Evolutionary conservation across 2,888 invertebrate genomes (phyloP).

Genomic region (Cerastis leucographa): DNA sequence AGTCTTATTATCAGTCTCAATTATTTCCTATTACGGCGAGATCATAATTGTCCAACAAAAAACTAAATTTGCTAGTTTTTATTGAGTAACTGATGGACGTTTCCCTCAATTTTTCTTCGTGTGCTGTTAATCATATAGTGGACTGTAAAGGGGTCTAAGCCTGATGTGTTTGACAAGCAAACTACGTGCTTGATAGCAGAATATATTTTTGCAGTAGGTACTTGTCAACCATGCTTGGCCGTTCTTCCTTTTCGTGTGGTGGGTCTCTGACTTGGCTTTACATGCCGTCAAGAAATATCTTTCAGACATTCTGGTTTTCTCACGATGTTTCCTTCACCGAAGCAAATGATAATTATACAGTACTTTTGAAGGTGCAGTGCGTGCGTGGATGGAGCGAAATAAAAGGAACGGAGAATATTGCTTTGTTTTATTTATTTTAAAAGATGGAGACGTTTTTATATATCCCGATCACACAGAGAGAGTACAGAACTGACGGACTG

Average conservation of each 20-base stretch:
- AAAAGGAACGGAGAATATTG: no score
- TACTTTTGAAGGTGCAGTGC: no score
- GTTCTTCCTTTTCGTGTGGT: not conserved
- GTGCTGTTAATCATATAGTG: not conserved
- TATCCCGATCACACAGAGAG: no score
- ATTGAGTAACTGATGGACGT: slow-evolving; percentile 10
- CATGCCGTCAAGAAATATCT: no score
- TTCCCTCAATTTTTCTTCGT: slow-evolving; percentile 22
- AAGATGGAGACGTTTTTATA: no score
- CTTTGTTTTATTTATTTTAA: no score
- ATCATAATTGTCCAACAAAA: slow-evolving; percentile 22
- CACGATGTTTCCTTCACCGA: no score
- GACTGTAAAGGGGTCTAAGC: not conserved
- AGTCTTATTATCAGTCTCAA: not conserved
- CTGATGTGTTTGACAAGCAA: not conserved
- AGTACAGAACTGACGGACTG: no score
- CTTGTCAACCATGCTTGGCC: not conserved
- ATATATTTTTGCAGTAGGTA: not conserved
- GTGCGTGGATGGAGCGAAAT: no score
- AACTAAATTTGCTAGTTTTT: slow-evolving; percentile 21
- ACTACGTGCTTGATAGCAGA: not conserved
- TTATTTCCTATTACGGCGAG: slow-evolving; percentile 16
- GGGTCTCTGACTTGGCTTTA: no score
- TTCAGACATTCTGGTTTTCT: no score
- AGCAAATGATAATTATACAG: no score